Percentiles rank a stretch among this genome's conserved stretches.
Evolutionary conservation across 2,888 invertebrate species (phyloP).

Genomic region (Idaea aversata): DNA sequence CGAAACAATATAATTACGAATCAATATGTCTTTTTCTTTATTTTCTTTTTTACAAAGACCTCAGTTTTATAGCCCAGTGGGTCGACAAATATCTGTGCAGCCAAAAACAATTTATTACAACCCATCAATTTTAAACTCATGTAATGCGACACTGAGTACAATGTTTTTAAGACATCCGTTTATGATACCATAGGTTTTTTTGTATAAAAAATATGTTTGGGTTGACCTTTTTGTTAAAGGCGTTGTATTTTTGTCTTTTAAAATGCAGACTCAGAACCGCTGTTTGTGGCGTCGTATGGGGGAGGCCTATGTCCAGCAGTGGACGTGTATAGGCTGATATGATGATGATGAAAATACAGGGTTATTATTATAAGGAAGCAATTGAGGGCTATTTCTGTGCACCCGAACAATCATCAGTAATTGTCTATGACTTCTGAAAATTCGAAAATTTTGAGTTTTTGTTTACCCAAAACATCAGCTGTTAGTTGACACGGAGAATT

Average conservation of each 20-base stretch:
- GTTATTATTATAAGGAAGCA: no score
- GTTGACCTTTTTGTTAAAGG: background rate
- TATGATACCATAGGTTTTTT: constrained; percentile 36
- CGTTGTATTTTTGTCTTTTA: background rate
- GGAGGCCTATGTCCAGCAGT: no score
- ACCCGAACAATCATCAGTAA: no score
- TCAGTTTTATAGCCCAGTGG: constrained; percentile 49
- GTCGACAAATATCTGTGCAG: constrained; percentile 54
- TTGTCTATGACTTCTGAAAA: no score
- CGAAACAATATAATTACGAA: constrained; percentile 1
- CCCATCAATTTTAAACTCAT: constrained; percentile 71
- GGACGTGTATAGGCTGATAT: no score
- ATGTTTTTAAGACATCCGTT: constrained; percentile 52
- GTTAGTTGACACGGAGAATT: no score
- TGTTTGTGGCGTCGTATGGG: no score
- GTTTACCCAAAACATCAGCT: no score
- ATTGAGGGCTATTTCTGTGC: no score
- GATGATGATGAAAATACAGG: no score
- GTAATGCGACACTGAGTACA: constrained; percentile 67
- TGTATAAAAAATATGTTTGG: constrained; percentile 12
- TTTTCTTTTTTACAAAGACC: background rate
- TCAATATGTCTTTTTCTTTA: background rate
- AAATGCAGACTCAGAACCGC: no score
- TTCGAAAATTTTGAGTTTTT: no score
- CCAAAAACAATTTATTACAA: constrained; percentile 72